Conservation (phyloP, 2,113 vertebrate genomes). For the Oxyura jamaicensis region DNA sequence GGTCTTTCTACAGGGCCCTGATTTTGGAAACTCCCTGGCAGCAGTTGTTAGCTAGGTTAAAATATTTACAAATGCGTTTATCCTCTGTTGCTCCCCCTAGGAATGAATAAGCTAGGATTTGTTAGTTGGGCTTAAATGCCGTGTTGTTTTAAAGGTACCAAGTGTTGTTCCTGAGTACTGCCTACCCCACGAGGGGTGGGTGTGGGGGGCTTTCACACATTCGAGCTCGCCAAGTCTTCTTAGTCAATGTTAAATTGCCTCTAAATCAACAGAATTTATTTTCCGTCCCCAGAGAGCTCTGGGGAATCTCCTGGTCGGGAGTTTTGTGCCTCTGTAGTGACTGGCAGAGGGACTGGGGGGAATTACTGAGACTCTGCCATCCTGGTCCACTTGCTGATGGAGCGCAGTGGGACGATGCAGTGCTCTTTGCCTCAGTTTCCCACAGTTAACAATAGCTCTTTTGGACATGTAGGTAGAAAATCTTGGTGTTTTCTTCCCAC, state of each 20-base stretch:
- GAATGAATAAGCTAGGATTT: constrained; percentile 57
- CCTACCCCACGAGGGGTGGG: background rate
- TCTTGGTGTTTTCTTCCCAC: background rate
- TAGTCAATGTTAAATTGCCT: background rate
- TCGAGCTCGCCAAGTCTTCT: constrained; percentile 36
- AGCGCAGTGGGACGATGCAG: background rate
- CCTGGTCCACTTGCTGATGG: background rate
- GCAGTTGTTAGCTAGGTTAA: constrained; percentile 51
- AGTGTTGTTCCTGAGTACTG: constrained; percentile 12
- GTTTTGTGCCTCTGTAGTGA: background rate
- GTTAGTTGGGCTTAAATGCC: background rate
- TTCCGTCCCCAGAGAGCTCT: background rate
- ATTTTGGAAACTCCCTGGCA: constrained; percentile 64
- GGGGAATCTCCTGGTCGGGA: background rate
- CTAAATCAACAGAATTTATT: constrained; percentile 23
- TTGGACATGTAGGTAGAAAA: background rate
- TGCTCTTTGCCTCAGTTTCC: background rate
- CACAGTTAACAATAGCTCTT: background rate
- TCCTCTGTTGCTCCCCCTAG: background rate
- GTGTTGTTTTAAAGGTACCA: constrained; percentile 35
- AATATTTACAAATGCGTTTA: constrained; percentile 51
- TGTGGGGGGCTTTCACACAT: constrained; percentile 36
- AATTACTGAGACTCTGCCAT: background rate
- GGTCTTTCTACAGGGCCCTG: constrained; percentile 23
- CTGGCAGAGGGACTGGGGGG: background rate